phyloP scores from a whole-genome alignment of 2,113 vertebrate genomes.

The Ovibos moschatus region DNA sequence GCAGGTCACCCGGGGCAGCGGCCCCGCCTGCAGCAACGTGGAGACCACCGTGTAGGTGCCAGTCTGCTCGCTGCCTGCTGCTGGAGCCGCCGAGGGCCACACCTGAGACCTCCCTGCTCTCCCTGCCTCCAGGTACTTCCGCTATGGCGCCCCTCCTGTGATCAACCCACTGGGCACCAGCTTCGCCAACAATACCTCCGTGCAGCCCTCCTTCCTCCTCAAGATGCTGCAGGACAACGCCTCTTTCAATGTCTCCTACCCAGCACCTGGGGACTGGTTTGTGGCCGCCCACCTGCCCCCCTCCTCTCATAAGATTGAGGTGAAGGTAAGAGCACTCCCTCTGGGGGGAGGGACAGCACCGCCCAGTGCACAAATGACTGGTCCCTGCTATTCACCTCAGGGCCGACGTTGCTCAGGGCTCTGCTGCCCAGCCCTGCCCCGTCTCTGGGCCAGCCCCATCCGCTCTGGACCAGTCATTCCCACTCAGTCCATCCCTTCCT shows the following conservation, averaged over 20 bases:
- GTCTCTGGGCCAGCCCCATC: neutral
- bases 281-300: conserved; percentile 92
- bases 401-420: neutral
- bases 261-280: conserved; percentile 92
- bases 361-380: rapidly evolving
- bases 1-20: conserved; percentile 82
- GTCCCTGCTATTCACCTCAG: neutral
- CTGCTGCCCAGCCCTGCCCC: neutral
- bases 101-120: rapidly evolving
- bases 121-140: conserved; percentile 84
- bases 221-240: conserved; percentile 82
- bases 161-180: conserved; percentile 87
- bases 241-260: conserved; percentile 87
- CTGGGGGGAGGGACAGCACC: neutral
- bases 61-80: rapidly evolving
- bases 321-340: conserved; percentile 87
- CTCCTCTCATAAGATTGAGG: conserved; percentile 91
- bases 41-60: conserved; percentile 89
- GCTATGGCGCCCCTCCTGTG: conserved; percentile 92
- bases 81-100: rapidly evolving
- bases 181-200: conserved; percentile 85
- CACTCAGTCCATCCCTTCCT: neutral
- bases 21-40: conserved; percentile 81
- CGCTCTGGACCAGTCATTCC: rapidly evolving
- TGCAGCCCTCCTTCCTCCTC: conserved; percentile 81